Percentiles rank a stretch among this genome's conserved stretches.
These are phyloP conservation scores for Colletes collaris DNA, from an alignment of 2,888 invertebrate species.

Conservation along the genomic window DNA sequence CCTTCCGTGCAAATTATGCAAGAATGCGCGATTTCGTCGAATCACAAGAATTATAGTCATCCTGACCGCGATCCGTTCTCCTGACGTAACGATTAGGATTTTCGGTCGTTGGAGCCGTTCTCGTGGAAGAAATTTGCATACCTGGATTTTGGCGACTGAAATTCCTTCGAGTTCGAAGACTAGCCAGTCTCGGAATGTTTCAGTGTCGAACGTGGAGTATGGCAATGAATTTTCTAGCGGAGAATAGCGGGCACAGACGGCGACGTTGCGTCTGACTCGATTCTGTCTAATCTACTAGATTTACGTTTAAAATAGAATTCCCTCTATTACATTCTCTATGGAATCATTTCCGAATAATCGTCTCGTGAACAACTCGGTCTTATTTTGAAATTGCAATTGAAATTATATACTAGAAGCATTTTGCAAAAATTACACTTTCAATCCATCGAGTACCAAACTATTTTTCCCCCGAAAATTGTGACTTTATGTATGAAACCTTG, in stretches of 20 bases:
- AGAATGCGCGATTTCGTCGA: background rate
- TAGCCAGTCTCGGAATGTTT: background rate
- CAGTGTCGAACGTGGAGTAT: background rate
- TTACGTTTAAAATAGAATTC: too few species aligned
- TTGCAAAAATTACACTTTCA: too few species aligned
- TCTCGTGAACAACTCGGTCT: too few species aligned
- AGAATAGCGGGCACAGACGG: background rate
- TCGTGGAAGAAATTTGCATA: constrained; percentile 32
- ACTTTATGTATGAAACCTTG: too few species aligned
- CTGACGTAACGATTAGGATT: constrained; percentile 22
- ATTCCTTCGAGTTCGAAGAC: background rate
- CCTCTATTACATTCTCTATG: too few species aligned
- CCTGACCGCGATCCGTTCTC: constrained; percentile 18
- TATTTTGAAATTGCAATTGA: too few species aligned
- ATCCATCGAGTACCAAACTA: too few species aligned
- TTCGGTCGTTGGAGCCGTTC: constrained; percentile 7
- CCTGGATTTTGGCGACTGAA: constrained; percentile 5
- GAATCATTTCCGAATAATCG: too few species aligned
- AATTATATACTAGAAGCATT: too few species aligned
- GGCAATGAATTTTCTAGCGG: background rate
- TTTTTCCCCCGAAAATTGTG: too few species aligned
- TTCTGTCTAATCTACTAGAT: background rate
- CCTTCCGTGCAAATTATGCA: background rate
- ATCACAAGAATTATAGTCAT: background rate
- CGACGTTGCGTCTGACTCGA: background rate